Evolutionary conservation across 2,113 vertebrate genomes (phyloP), one percentile per base, ranked within the genome.

Genomic region (Apistogramma diplotaenia): DNA sequence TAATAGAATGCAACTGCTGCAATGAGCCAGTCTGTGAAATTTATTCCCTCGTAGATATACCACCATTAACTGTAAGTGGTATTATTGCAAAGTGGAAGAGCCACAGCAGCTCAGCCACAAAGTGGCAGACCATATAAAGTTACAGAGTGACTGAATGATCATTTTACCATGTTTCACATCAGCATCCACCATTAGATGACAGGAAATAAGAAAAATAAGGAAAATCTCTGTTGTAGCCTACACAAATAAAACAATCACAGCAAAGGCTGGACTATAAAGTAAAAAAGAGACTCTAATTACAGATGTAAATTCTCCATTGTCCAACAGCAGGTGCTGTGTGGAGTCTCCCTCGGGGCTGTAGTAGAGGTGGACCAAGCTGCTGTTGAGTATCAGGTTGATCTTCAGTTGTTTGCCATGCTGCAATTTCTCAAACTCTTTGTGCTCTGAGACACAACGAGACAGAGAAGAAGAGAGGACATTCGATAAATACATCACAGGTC

Each of bases 341-440:
- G 59, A 27, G 70, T 90, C 85, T 1, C 18, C 18, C 9, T 86
- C 10, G 0, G 82, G 71, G 8, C 0, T 94, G 93, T 94, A 95
- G 82, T 81, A 82, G 18, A 96, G 83, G 0, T 62, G 87, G 43
- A 92, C 93, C 79, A 85, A 76, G 53, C 94, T 90, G 65, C 89
- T 94, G 90, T 95, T 94, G 53, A 95, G 51, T 29, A 93, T 87
- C 80, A 95, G 90, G 83, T 94, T 92, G 79, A 96, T 91, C 88
- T 95, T 95, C 87, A 96, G 81, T 16, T 51, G 90, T 27, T 83
- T 85, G 1, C 89, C 93, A 0, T 86, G 59, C 1, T 83, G 73
- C 43, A 94, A 23, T 1, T 10, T 72, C 51, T 40, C 1, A 83
- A 95, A 95, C 40, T 81, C 72, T 18, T 84, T 85, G 80, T 94